Evolutionary conservation across 2,113 vertebrate species (phyloP).

Genomic region (Mionectes macconnelli): DNA sequence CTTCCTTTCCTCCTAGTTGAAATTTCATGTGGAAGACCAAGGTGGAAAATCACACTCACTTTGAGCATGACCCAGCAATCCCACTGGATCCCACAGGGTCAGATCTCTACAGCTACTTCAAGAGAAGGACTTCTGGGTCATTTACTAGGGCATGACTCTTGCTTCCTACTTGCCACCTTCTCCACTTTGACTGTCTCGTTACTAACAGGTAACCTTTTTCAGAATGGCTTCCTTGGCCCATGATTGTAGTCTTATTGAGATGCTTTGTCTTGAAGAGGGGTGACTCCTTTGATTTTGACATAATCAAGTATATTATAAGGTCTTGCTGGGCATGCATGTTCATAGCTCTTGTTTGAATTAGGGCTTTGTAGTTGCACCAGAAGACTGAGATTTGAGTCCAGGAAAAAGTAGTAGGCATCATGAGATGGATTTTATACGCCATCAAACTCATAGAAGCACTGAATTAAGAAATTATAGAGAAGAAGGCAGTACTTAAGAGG

Average conservation of each 20-base stretch:
- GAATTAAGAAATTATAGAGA: background rate
- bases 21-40: background rate
- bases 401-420: background rate
- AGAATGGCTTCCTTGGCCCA: background rate
- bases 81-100: rapidly evolving
- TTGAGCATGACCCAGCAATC: background rate
- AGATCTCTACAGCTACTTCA: background rate
- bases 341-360: background rate
- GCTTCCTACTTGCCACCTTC: background rate
- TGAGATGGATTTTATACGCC: background rate
- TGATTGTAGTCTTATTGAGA: background rate
- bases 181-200: background rate
- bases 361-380: background rate
- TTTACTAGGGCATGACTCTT: background rate
- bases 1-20: background rate
- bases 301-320: background rate
- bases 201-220: background rate
- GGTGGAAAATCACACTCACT: background rate
- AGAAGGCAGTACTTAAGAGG: background rate
- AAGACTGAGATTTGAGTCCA: background rate
- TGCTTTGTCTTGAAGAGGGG: background rate
- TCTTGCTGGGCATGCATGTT: background rate
- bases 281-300: background rate
- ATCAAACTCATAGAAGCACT: background rate
- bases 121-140: background rate